Conservation (phyloP, 2,888 invertebrate genomes). For the Caprella mutica region DNA sequence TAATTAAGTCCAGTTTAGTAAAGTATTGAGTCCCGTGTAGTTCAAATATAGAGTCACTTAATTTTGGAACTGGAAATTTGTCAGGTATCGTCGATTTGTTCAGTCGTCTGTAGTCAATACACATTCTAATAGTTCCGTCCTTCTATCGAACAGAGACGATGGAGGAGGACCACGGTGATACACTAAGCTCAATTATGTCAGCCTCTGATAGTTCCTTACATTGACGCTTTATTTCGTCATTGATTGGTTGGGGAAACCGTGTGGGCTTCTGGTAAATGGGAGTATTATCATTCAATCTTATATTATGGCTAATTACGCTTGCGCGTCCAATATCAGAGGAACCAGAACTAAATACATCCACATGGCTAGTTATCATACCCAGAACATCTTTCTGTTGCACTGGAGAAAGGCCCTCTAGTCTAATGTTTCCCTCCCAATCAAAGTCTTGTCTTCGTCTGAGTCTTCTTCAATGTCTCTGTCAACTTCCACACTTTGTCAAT, state of each 20-base stretch:
- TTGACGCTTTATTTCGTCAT: neutral
- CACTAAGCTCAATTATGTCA: neutral
- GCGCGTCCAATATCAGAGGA: neutral
- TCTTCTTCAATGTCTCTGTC: too few species aligned
- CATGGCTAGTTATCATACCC: too few species aligned
- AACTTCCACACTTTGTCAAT: too few species aligned
- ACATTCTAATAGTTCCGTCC: neutral
- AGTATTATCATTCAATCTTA: neutral
- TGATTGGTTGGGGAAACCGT: neutral
- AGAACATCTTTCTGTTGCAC: too few species aligned
- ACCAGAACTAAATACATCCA: conserved; percentile 8
- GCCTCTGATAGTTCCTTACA: neutral
- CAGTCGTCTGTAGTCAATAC: neutral
- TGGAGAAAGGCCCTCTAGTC: too few species aligned
- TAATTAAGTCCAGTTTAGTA: neutral
- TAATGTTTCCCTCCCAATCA: too few species aligned
- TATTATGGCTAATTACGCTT: neutral
- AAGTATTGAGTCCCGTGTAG: too few species aligned
- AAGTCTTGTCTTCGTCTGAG: too few species aligned
- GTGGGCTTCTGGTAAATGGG: conserved; percentile 1
- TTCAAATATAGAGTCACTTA: neutral
- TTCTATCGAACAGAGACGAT: neutral
- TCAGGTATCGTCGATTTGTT: neutral
- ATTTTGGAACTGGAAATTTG: conserved; percentile 2
- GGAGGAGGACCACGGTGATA: neutral